phyloP scores from a whole-genome alignment of 2,113 vertebrate species.

The Ptyas mucosa region DNA sequence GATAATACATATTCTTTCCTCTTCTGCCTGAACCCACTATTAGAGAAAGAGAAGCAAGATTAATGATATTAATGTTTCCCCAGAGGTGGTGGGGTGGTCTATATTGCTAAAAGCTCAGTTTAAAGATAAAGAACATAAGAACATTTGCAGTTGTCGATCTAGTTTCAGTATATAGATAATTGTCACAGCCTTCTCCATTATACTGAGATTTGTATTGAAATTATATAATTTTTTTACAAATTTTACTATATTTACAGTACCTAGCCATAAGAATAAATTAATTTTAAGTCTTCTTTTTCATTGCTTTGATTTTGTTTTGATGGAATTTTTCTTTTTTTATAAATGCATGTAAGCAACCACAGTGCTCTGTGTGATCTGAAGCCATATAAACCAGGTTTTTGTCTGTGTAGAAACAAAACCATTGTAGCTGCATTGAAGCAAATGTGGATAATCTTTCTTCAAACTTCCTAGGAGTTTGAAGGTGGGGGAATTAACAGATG shows the following conservation, averaged over 20 bases:
- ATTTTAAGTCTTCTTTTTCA: neutral
- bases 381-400: neutral
- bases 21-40: neutral
- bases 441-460: neutral
- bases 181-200: neutral
- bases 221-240: neutral
- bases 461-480: neutral
- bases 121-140: neutral
- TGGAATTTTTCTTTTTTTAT: neutral
- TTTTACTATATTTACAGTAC: neutral
- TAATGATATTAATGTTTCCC: neutral
- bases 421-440: neutral
- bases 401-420: neutral
- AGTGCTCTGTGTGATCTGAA: neutral
- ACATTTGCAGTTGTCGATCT: neutral
- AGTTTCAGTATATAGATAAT: neutral
- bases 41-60: neutral
- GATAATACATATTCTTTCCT: neutral
- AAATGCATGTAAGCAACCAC: neutral
- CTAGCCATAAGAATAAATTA: neutral
- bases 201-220: neutral
- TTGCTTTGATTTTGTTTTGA: neutral
- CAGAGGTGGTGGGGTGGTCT: neutral
- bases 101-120: neutral
- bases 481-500: neutral